Base-by-base conservation (phyloP, 2,113 vertebrate species). In the Corythornis cristatus region DNA sequence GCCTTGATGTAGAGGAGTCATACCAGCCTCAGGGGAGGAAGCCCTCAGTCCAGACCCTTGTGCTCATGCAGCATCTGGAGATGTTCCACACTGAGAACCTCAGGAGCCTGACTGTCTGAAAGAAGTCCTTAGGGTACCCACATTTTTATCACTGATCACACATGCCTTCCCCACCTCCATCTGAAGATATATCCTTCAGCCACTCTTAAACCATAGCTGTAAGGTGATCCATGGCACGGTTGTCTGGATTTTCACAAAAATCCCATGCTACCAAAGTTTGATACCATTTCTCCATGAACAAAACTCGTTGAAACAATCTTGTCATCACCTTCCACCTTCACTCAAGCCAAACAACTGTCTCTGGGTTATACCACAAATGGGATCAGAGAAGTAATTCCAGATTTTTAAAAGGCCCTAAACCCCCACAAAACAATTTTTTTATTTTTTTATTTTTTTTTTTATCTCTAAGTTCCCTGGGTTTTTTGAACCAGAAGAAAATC, bases 231-330 rank as follows among this genome's bases (percentile, higher is more conserved):
- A 11, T 4, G 12, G 48, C 29, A 1, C 6, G 3, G 11, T 50
- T 9, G 23, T 17, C 42, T 58, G 3, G 3, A 29, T 62, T 56
- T 51, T 48, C 2, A 73, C 45, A 74, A 71, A 93, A 81, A 81
- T 45, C 12, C 19, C 31, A 50, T 0, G 0, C 11, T 74, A 22
- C 43, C 22, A 5, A 62, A 67, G 19, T 60, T 8, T 58, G 28
- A 56, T 12, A 46, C 33, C 43, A 40, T 37, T 82, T 56, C 21
- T 50, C 26, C 35, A 82, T 17, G 50, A 56, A 33, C 7, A 66
- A 13, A 73, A 31, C 15, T 64, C 17, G 7, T 1, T 77, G 56
- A 74, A 80, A 67, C 17, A 46, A 62, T 57, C 35, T 37, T 50
- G 35, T 33, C 31, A 22, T 65, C 29, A 50, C 16, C 19, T 54